Evolutionary conservation across 2,888 invertebrate species (phyloP).

Genomic region (Cephus rjabovi): DNA sequence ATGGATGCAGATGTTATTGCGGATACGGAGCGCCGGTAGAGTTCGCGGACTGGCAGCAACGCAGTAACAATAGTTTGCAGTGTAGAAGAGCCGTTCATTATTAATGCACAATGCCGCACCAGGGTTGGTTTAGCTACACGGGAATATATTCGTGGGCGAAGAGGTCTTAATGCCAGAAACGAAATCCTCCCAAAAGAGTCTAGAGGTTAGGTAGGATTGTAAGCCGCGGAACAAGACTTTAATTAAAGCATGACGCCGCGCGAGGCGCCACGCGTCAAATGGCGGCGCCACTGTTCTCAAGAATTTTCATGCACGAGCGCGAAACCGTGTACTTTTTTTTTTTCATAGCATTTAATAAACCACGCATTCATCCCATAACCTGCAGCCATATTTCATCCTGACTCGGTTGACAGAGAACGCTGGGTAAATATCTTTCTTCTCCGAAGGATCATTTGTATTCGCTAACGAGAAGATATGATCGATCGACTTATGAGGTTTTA

Average conservation of each 20-base stretch:
- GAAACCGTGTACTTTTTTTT: neutral
- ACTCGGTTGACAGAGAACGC: neutral
- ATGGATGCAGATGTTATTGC: neutral
- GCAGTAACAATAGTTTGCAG: slow-evolving; percentile 20
- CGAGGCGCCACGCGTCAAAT: neutral
- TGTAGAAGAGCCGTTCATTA: slow-evolving; percentile 20
- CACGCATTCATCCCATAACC: neutral
- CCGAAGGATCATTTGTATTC: neutral
- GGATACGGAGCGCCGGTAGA: neutral
- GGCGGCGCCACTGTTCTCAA: neutral
- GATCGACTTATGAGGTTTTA: neutral
- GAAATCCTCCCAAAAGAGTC: neutral
- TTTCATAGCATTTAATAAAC: neutral
- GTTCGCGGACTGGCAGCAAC: neutral
- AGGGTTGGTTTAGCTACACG: neutral
- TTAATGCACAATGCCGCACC: neutral
- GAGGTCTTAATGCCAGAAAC: neutral
- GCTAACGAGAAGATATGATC: neutral
- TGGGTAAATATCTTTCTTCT: neutral
- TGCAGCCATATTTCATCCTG: neutral
- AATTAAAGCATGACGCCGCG: neutral
- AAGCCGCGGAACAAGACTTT: neutral
- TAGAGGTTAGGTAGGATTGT: neutral
- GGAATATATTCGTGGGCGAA: neutral
- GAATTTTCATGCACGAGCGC: neutral